Evolutionary conservation across 2,797 vertebrate genomes (phyloP), one percentile per base, ranked within the genome.

Genomic region (Enteromius thamalakanensis): DNA sequence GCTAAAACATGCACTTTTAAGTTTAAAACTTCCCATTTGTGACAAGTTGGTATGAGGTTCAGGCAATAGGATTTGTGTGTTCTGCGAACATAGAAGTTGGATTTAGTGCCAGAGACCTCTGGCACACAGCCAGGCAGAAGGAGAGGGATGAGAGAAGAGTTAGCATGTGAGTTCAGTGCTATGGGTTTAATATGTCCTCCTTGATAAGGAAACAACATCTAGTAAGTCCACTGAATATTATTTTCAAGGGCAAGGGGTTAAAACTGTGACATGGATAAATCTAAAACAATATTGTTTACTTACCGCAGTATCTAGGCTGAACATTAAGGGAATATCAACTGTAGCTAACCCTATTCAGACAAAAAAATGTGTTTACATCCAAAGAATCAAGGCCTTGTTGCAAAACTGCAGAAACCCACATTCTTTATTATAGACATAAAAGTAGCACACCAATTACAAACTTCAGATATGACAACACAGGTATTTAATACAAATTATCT

Each of bases 61-160:
- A 86, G 86, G 84, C 84, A 79, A 87, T 87, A 84, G 85, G 88
- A 92, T 93, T 93, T 91, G 90, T 86, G 34, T 89, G 72, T 87
- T 89, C 82, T 81, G 85, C 87, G 85, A 86, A 86, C 84, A 81
- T 79, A 82, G 71, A 83, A 90, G 80, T 90, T 86, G 77, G 85
- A 85, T 86, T 87, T 62, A 80, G 29, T 82, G 85, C 85, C 83
- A 88, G 88, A 84, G 87, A 91, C 83, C 86, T 88, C 83, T 90
- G 87, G 89, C 64, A 86, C 67, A 62, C 69, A 82, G 79, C 65
- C 80, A 80, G 53, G 21, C 55, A 42, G 47, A 83, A n/a, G 51
- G 29, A 81, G 79, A 84, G 76, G 71, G 78, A 68, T 69, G 26
- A 55, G 70, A 85, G 71, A 80, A 80, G 37, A 78, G 71, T 84